Percentiles rank a stretch among this genome's conserved stretches.
Conservation (phyloP, 2,888 invertebrate genomes). For the Drosophila flavopinicola region DNA sequence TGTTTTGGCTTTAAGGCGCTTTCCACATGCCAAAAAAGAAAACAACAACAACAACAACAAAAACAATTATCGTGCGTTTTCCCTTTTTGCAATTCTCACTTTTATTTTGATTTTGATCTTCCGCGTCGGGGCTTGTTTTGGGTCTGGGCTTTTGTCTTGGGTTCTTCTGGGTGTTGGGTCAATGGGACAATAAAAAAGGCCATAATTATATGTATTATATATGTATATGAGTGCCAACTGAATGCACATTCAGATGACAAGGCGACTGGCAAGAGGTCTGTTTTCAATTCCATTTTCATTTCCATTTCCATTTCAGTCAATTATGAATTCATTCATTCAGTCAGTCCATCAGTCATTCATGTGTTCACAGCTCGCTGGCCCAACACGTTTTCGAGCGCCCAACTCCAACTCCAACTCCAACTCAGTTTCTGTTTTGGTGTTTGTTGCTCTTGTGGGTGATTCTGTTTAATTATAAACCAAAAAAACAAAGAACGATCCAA, state of each 20-base stretch:
- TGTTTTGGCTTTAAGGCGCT: constrained; percentile 40
- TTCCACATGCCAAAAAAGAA: constrained; percentile 37
- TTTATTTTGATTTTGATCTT: constrained; percentile 50
- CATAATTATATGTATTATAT: constrained; percentile 42
- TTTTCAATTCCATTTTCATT: background rate
- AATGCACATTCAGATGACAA: constrained; percentile 24
- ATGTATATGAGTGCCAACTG: constrained; percentile 19
- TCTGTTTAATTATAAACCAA: constrained; percentile 46
- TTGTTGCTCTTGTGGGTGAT: constrained; percentile 40
- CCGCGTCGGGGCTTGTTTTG: constrained; percentile 21
- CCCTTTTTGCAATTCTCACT: constrained; percentile 43
- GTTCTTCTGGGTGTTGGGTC: constrained; percentile 68
- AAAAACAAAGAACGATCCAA: constrained; percentile 13
- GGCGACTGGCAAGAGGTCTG: constrained; percentile 1
- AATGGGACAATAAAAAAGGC: constrained; percentile 74
- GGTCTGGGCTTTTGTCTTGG: constrained; percentile 26
- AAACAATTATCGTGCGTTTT: constrained; percentile 38
- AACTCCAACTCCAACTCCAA: constrained; percentile 6
- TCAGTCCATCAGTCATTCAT: constrained; percentile 48
- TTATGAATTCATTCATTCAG: constrained; percentile 15
- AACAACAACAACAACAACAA: too few species aligned
- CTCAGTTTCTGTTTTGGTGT: constrained; percentile 1
- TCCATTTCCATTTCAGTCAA: background rate
- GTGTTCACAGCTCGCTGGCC: constrained; percentile 25
- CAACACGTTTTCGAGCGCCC: constrained; percentile 50